phyloP scores from a whole-genome alignment of 2,888 invertebrate genomes.

The Pycnomerus fuliginosus region DNA sequence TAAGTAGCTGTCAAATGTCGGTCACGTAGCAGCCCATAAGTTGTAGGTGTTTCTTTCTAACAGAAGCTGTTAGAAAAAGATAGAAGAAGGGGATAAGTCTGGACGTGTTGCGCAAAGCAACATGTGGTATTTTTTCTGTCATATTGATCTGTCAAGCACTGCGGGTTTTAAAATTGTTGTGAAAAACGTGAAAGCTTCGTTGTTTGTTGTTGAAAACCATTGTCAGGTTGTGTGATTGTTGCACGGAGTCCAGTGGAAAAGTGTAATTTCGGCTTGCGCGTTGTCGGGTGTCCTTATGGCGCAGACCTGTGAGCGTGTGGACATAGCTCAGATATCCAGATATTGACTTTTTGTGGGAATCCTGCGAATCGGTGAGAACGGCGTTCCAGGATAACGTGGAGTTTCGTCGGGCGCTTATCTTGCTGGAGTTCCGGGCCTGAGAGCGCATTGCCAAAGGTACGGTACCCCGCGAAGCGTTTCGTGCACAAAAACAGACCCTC shows the following conservation, averaged over 20 bases:
- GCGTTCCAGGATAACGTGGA: constrained; percentile 33
- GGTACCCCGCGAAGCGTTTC: constrained; percentile 39
- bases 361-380: constrained; percentile 43
- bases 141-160: constrained; percentile 40
- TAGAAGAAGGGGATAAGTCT: constrained; percentile 2
- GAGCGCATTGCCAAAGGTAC: constrained; percentile 45
- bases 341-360: constrained; percentile 40
- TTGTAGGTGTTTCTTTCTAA: constrained; percentile 1
- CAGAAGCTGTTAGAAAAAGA: neutral
- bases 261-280: constrained; percentile 41
- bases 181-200: neutral
- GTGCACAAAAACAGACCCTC: constrained; percentile 27
- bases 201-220: neutral
- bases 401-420: constrained; percentile 30
- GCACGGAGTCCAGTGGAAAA: constrained; percentile 13
- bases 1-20: constrained; percentile 4
- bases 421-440: constrained; percentile 43
- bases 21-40: too few relatives aligned
- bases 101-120: constrained; percentile 35
- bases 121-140: constrained; percentile 41
- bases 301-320: constrained; percentile 44
- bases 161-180: constrained; percentile 20
- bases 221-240: neutral
- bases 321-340: constrained; percentile 37
- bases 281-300: constrained; percentile 40